These are phyloP conservation scores for Syndactyla subalaris DNA, from an alignment of 2,797 vertebrate species.

Conservation along the genomic window DNA sequence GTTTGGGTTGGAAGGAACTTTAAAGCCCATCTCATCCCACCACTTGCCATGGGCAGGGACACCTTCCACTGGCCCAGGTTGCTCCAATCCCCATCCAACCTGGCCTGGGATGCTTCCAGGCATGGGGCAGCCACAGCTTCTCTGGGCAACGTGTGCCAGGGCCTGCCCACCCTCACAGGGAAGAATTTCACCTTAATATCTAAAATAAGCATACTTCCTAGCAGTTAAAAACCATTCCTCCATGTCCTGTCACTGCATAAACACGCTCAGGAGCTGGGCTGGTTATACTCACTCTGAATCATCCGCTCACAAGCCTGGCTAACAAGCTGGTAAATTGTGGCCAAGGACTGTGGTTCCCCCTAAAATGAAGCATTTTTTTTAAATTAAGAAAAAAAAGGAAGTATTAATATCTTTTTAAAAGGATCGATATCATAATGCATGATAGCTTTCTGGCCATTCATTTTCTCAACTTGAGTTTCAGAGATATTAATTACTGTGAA, in stretches of 20 bases:
- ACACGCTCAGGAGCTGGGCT: rapidly evolving
- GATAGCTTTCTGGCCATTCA: not conserved
- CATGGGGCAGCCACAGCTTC: not conserved
- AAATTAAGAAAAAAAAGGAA: not conserved
- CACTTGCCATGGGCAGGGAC: rapidly evolving
- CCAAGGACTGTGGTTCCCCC: slow-evolving; percentile 92
- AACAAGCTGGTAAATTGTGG: slow-evolving; percentile 90
- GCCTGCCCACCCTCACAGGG: not conserved
- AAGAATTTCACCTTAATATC: not conserved
- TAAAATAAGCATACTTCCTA: not conserved
- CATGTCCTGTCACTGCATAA: not conserved
- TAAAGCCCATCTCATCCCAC: not conserved
- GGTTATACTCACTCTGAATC: slow-evolving; percentile 85
- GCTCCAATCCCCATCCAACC: rapidly evolving
- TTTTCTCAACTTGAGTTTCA: not conserved
- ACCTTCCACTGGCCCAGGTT: rapidly evolving
- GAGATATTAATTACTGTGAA: slow-evolving; percentile 35
- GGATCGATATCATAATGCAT: not conserved
- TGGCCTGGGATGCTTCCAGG: not conserved
- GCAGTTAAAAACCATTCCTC: not conserved
- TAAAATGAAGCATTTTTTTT: slow-evolving; percentile 52
- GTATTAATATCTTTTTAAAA: not conserved
- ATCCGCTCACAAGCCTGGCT: slow-evolving; percentile 92
- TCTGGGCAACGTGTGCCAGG: not conserved
- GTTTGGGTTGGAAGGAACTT: not conserved